phyloP scores from a whole-genome alignment of 2,113 vertebrate genomes.

The Vimba vimba region DNA sequence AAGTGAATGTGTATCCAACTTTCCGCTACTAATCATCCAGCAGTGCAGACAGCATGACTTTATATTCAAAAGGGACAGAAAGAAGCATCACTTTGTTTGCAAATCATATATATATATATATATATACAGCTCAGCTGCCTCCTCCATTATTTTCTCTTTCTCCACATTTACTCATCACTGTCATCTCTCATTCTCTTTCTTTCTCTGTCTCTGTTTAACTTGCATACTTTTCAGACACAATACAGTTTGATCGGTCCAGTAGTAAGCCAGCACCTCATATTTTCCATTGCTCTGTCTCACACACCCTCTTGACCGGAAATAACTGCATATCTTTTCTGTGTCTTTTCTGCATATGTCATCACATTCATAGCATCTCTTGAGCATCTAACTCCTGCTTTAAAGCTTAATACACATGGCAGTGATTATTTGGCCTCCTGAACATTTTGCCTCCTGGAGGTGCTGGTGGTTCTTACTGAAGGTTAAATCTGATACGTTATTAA shows the following conservation, averaged over 20 bases:
- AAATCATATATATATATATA: constrained; percentile 3
- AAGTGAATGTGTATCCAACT: background rate
- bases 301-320: constrained; percentile 4
- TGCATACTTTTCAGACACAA: background rate
- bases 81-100: background rate
- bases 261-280: background rate
- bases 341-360: background rate
- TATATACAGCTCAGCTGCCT: too few relatives aligned
- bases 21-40: background rate
- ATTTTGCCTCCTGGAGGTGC: background rate
- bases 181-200: background rate
- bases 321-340: constrained; percentile 15
- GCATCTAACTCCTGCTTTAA: background rate
- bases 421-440: background rate
- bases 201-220: background rate
- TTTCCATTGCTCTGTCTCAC: constrained; percentile 3
- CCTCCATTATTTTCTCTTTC: background rate
- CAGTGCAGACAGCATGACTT: background rate
- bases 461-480: background rate
- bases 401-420: background rate
- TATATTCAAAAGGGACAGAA: background rate
- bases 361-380: background rate
- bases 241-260: background rate
- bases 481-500: background rate
- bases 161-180: background rate